Evolutionary conservation across 2,113 vertebrate species (phyloP).

Genomic region (Pterocles orientalis): DNA sequence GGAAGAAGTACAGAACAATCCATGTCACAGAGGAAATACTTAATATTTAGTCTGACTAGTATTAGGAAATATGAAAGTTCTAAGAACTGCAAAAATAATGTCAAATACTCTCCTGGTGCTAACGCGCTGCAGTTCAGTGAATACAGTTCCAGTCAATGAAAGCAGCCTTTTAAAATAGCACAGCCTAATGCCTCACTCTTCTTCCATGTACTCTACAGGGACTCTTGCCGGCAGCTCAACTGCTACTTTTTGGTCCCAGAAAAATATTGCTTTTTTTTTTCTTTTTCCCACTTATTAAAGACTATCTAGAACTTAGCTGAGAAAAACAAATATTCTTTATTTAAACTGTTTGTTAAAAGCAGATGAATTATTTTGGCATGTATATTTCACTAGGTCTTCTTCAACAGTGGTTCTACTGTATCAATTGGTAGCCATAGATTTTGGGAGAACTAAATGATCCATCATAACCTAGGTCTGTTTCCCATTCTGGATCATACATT

Average conservation of each 20-base stretch:
- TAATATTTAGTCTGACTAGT: background rate
- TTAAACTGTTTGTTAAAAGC: background rate
- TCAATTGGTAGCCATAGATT: background rate
- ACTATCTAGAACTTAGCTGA: background rate
- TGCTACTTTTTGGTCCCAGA: background rate
- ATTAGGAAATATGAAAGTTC: background rate
- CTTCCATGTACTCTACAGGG: background rate
- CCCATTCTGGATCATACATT: background rate
- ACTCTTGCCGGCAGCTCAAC: background rate
- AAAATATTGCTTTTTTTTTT: background rate
- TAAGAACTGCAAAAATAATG: background rate
- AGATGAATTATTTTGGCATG: background rate
- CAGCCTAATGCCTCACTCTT: background rate
- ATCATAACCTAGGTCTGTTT: background rate
- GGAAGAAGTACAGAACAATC: background rate
- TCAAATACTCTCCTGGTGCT: background rate
- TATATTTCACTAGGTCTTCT: background rate
- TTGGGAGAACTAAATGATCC: background rate
- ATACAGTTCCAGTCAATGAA: slow-evolving; percentile 7
- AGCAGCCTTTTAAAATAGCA: slow-evolving; percentile 38
- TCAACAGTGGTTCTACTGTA: background rate
- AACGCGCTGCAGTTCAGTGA: background rate
- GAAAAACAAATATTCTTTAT: slow-evolving; percentile 6
- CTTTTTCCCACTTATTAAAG: background rate
- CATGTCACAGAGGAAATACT: background rate